Base-by-base conservation (phyloP, 2,113 vertebrate species). In the Monopterus albus region DNA sequence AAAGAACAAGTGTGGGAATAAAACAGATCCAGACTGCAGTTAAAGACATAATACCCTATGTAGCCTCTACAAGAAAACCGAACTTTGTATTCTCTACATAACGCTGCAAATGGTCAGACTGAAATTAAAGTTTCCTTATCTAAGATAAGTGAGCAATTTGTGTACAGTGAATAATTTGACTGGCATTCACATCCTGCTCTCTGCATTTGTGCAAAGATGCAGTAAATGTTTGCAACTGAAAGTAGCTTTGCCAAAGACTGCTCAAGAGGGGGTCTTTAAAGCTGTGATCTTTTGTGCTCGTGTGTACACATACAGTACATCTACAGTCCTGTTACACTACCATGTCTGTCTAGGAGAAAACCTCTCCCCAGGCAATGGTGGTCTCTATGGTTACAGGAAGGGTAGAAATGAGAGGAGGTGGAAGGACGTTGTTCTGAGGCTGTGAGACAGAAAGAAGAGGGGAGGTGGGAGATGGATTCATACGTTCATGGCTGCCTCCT, bases 311-410 rank as follows among this genome's bases (percentile, higher is more conserved):
- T 17, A 13, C 38, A n/a, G n/a, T n/a, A 53, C 40, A 78, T 70
- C 52, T 53, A 63, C 28, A 11, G 36, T 85, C 81, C 77, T 87
- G n/a, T 87, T 68, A 84, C 83, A 84, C 74, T 59, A 76, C 53
- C 70, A 15, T 7, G 53, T 74, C 62, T 78, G 70, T 81, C 79
- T 74, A 69, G 66, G 50, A 84, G 62, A 78, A 62, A 78, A 76
- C 59, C 39, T 81, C 58, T 81, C 62, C 46, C 87, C 80, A 75
- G 81, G 85, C 76, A 72, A 62, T 45, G 28, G 66, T 77, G 68
- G 88, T 91, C 81, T 87, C 89, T 83, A 89, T 90, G 91, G 91
- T 89, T 88, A 91, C 87, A 38, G 65, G 50, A 82, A 71, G 70
- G 56, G 66, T 87, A 52, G 57, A 78, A 59, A 75, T 51, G 72